Evolutionary conservation across 2,888 invertebrate species (phyloP), one percentile per base, ranked within the genome.

Genomic region (Phortica okadai): DNA sequence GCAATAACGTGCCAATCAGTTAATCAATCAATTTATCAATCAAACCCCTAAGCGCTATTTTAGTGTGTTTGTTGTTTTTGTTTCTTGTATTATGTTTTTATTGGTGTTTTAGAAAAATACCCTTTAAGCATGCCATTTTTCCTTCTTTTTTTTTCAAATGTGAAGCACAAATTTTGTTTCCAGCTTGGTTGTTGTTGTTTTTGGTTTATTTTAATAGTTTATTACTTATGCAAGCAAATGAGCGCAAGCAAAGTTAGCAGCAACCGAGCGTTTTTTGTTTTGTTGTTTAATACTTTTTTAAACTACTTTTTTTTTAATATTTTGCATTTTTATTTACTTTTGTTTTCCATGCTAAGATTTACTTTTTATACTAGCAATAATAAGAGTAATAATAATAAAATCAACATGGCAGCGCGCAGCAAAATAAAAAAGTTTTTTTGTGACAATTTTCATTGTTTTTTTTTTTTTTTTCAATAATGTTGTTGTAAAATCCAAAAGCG

Each of bases 251-350:
- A 33, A 33, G 33, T 33, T 4, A 33, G 33, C 33, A 33, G 33
- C 33, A 33, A 33, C 1, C 33, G 33, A 33, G 33, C 33, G 33
- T 33, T 33, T 33, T 33, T 33, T 21, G 21, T 21, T 21, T 21
- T 45, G 45, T 45, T 8, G 45, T 45, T 45, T 50, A 14, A 50
- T 50, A 3, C 14, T 8, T 50, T 50, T 8, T 50, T 2, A 50
- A 50, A 50, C 50, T 8, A 50, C 10, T 14, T 14, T 11, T 50
- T 50, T 50, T 50, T 50, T 50, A 50, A 2, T 50, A 76, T 74
- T 73, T 77, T 69, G 11, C 73, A 66, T 81, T 82, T 79, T 83
- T 50, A 41, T 82, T 78, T 82, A 76, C 77, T 78, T 80, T 78
- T 42, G 10, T 25, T 70, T 73, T 56, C 16, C 70, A 75, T 62